Evolutionary conservation across 2,888 invertebrate species (phyloP).

Genomic region (Boloria euphrosyne): DNA sequence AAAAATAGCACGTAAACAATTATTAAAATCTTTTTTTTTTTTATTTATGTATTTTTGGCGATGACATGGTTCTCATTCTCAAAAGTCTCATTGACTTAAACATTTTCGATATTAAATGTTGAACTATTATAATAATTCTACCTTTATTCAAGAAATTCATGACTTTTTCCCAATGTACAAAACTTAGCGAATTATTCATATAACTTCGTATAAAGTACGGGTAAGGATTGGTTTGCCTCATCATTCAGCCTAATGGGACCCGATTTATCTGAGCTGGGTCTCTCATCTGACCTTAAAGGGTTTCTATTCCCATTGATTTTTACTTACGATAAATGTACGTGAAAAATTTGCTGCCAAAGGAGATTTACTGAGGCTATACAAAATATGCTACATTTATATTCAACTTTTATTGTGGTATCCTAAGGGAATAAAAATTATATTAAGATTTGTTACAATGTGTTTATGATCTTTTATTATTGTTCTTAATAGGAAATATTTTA

Average conservation of each 20-base stretch:
- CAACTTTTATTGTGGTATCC: no score
- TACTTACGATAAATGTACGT: conserved; percentile 30
- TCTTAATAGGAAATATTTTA: no score
- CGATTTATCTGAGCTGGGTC: conserved; percentile 53
- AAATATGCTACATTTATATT: conserved; percentile 9
- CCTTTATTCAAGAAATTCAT: no score
- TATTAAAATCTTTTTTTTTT: no score
- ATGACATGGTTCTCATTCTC: no score
- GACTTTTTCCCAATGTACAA: neutral
- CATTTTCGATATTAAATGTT: neutral
- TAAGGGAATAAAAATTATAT: neutral
- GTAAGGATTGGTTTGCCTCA: conserved; percentile 41
- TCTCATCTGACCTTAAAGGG: conserved; percentile 34
- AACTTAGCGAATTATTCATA: conserved; percentile 14
- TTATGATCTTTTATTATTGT: no score
- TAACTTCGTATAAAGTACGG: conserved; percentile 26
- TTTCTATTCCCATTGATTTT: conserved; percentile 31
- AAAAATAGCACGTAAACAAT: no score
- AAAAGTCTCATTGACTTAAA: no score
- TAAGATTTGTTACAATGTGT: no score
- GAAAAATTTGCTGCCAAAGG: conserved; percentile 26
- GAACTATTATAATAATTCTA: no score
- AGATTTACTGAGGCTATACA: conserved; percentile 19
- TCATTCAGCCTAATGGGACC: conserved; percentile 52
- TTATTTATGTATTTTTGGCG: no score